Conservation (phyloP, 2,113 vertebrate genomes). For the Vireo altiloquus region DNA sequence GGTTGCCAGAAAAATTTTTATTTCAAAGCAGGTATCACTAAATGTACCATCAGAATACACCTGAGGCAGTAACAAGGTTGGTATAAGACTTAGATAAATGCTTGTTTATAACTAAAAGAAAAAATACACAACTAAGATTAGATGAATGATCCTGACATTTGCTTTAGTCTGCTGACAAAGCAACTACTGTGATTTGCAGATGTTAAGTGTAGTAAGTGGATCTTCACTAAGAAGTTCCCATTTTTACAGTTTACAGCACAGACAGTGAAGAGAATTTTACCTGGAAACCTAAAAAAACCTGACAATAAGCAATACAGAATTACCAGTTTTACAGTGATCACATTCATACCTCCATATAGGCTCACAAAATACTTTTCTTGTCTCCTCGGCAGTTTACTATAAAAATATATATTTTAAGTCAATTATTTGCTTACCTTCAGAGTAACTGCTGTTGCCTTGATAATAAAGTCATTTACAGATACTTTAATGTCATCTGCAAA, state of each 20-base stretch:
- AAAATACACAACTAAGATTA: neutral
- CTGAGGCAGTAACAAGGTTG: neutral
- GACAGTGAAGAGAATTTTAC: neutral
- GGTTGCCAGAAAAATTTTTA: neutral
- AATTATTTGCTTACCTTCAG: conserved; percentile 84
- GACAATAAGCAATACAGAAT: neutral
- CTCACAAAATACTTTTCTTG: neutral
- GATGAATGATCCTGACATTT: neutral
- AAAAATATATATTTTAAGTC: neutral
- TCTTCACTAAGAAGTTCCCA: neutral
- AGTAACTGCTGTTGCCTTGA: conserved; percentile 91
- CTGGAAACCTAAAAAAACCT: neutral
- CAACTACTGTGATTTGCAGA: neutral
- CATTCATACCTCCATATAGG: neutral
- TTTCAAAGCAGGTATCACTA: neutral
- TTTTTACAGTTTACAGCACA: neutral
- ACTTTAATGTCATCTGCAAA: conserved; percentile 90
- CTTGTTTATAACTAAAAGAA: neutral
- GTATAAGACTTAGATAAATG: neutral
- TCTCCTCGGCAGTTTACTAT: neutral
- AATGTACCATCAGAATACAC: neutral
- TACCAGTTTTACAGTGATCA: neutral
- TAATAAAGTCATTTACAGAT: conserved; percentile 97
- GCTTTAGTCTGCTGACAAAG: neutral
- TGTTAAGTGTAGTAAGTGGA: neutral